Evolutionary conservation across 2,888 invertebrate species (phyloP).

Genomic region (Aricia artaxerxes): DNA sequence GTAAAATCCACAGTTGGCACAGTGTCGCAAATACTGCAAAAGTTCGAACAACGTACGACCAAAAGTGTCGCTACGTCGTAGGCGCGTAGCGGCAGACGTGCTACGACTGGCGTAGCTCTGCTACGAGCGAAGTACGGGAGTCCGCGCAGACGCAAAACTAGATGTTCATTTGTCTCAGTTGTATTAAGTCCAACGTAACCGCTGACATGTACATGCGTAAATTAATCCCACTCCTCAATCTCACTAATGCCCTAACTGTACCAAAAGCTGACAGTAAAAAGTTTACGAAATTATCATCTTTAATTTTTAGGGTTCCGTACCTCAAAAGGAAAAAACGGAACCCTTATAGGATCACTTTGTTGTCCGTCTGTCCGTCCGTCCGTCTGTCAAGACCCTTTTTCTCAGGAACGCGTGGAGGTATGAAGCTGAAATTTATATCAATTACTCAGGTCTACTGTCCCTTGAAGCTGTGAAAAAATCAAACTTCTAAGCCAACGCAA

Average conservation of each 20-base stretch:
- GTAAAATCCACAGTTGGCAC: slow-evolving; percentile 12
- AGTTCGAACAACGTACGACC: slow-evolving; percentile 35
- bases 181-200: slow-evolving; percentile 39
- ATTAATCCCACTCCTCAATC: slow-evolving; percentile 3
- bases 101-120: slow-evolving; percentile 54
- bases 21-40: slow-evolving; percentile 13
- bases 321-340: no score
- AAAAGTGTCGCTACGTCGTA: slow-evolving; percentile 34
- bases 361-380: no score
- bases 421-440: no score
- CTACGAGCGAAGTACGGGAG: slow-evolving; percentile 49
- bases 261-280: neutral
- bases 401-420: no score
- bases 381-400: no score
- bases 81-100: slow-evolving; percentile 17
- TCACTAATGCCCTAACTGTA: neutral
- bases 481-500: no score
- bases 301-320: no score
- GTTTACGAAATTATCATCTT: neutral
- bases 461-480: no score
- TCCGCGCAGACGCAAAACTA: slow-evolving; percentile 70
- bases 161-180: slow-evolving; percentile 44
- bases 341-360: no score
- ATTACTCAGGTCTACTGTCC: no score
- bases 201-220: slow-evolving; percentile 6